phyloP scores from a whole-genome alignment of 2,797 vertebrate genomes.

The Sebastes trivittatus region DNA sequence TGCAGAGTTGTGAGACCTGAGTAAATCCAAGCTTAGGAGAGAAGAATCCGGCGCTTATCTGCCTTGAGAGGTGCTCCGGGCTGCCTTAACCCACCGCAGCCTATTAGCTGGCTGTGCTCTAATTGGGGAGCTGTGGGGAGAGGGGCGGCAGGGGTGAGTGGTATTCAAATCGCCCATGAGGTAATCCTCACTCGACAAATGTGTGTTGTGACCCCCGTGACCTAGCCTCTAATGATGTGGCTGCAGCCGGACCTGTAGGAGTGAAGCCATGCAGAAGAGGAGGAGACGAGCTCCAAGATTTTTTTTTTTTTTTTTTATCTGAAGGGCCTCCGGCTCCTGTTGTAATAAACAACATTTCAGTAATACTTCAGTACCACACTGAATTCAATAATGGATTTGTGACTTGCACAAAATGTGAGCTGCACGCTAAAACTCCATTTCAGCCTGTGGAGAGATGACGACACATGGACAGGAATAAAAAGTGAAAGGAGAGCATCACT shows the following conservation, averaged over 20 bases:
- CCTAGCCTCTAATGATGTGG: slow-evolving; percentile 68
- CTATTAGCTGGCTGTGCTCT: slow-evolving; percentile 75
- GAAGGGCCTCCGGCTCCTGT: background rate
- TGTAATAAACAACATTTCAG: slow-evolving; percentile 20
- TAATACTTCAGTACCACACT: slow-evolving; percentile 10
- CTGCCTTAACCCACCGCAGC: slow-evolving; percentile 66
- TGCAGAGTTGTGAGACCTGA: slow-evolving; percentile 64
- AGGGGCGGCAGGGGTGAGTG: slow-evolving; percentile 63
- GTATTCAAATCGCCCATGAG: slow-evolving; percentile 79
- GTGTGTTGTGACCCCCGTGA: slow-evolving; percentile 73
- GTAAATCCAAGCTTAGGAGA: slow-evolving; percentile 76
- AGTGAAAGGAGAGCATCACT: background rate
- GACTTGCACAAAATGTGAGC: background rate
- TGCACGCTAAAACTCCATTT: slow-evolving; percentile 30
- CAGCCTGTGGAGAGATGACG: slow-evolving; percentile 18
- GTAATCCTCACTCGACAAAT: slow-evolving; percentile 82
- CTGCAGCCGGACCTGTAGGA: slow-evolving; percentile 42
- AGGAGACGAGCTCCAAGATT: background rate
- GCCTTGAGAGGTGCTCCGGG: slow-evolving; percentile 70
- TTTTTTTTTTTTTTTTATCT: background rate
- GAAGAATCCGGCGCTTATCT: slow-evolving; percentile 79
- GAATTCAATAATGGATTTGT: slow-evolving; percentile 41
- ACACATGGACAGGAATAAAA: slow-evolving; percentile 14
- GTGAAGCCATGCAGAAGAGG: slow-evolving; percentile 45
- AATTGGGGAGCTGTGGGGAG: slow-evolving; percentile 71